Evolutionary conservation across 2,797 vertebrate genomes (phyloP).

Genomic region (Darevskia mixta): DNA sequence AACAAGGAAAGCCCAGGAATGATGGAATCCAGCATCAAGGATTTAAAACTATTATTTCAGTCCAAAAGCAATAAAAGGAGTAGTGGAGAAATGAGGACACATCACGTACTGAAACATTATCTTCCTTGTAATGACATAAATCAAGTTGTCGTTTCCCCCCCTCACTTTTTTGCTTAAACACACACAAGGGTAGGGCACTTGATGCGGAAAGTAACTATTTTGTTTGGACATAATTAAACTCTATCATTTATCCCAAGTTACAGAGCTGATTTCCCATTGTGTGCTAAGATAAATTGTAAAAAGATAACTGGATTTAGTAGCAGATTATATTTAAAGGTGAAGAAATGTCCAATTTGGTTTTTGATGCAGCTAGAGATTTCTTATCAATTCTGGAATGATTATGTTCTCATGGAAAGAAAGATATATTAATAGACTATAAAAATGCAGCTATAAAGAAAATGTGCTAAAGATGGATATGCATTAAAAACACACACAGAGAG

Average conservation of each 20-base stretch:
- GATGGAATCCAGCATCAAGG: background rate
- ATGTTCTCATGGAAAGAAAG: background rate
- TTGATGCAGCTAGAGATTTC: background rate
- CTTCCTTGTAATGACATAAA: background rate
- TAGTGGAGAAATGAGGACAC: background rate
- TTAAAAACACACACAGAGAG: no score
- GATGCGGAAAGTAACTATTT: background rate
- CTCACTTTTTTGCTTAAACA: background rate
- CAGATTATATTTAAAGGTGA: background rate
- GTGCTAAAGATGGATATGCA: background rate
- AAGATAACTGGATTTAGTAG: background rate
- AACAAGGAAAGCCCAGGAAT: background rate
- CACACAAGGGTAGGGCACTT: background rate
- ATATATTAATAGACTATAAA: background rate
- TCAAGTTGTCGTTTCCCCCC: background rate
- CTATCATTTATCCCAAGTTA: constrained; percentile 1
- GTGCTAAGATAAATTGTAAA: background rate
- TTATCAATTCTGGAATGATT: background rate
- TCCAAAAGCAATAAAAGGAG: background rate
- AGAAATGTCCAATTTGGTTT: background rate
- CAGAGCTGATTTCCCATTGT: background rate
- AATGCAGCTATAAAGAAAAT: background rate
- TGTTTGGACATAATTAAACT: background rate
- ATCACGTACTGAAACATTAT: background rate
- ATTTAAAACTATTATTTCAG: background rate